Evolutionary conservation across 30 jellyfish, hydroid and myxozoan genomes (phyloP).

Genomic region (Hydra vulgaris): DNA sequence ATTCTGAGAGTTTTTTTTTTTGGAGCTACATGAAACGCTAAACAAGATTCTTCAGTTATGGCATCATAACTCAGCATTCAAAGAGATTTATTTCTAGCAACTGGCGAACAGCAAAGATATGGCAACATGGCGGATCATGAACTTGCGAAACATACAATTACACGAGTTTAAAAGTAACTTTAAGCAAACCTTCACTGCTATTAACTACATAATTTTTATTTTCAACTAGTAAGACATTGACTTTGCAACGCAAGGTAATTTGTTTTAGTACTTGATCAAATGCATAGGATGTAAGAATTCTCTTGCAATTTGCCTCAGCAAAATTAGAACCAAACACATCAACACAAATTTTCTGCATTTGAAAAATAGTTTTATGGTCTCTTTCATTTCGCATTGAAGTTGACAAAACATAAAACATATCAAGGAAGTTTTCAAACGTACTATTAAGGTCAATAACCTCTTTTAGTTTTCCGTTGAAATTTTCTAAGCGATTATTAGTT

Average conservation of each 20-base stretch:
- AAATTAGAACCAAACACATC: background rate
- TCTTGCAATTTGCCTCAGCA: background rate
- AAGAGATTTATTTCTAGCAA: background rate
- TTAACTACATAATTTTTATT: background rate
- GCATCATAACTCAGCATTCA: slow-evolving; percentile 30
- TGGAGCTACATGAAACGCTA: background rate
- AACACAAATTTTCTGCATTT: background rate
- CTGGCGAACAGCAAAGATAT: slow-evolving; percentile 8
- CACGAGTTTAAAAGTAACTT: background rate
- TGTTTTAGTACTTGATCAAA: slow-evolving; percentile 2
- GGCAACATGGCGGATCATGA: slow-evolving; percentile 19
- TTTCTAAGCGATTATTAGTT: slow-evolving; percentile 41
- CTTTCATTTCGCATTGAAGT: slow-evolving; percentile 27
- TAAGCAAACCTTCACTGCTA: background rate
- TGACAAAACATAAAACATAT: background rate
- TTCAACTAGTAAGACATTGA: background rate
- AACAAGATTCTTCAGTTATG: background rate
- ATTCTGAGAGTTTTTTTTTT: background rate
- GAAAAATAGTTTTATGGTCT: slow-evolving; percentile 21
- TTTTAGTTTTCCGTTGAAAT: slow-evolving; percentile 32
- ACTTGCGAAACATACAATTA: background rate
- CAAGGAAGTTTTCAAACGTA: slow-evolving; percentile 11
- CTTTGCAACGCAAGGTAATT: background rate
- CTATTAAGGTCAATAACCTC: slow-evolving; percentile 17
- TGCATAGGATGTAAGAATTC: slow-evolving; percentile 33